A percentile compares a stretch with the other conserved stretches of the same genome.
These are phyloP conservation scores for Charina bottae DNA, from an alignment of 2,113 vertebrate species.

Conservation along the genomic window DNA sequence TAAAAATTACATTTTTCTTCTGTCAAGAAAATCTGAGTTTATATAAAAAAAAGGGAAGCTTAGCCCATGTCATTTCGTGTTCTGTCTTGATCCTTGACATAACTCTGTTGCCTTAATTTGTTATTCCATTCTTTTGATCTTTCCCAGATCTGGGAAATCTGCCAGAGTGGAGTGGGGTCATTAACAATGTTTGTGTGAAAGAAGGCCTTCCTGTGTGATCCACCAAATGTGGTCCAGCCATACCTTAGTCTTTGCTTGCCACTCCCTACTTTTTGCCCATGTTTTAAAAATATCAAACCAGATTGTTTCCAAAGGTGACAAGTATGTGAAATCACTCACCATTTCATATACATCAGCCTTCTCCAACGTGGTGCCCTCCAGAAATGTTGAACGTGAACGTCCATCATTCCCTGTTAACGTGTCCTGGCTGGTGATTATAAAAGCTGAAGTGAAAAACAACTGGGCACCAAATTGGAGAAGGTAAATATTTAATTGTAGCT, in stretches of 20 bases:
- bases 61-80: background rate
- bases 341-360: background rate
- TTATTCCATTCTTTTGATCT: slow-evolving; percentile 15
- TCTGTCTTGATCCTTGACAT: background rate
- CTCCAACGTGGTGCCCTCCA: background rate
- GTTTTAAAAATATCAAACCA: background rate
- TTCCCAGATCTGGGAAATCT: background rate
- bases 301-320: background rate
- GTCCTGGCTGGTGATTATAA: background rate
- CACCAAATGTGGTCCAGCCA: background rate
- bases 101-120: slow-evolving; percentile 12
- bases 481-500: background rate
- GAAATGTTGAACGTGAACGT: background rate
- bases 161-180: slow-evolving; percentile 5
- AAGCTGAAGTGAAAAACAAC: background rate
- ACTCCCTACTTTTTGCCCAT: background rate
- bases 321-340: background rate
- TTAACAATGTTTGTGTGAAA: background rate
- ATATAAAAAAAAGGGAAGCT: background rate
- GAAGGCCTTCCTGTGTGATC: background rate
- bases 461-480: background rate
- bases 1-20: background rate
- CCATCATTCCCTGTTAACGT: background rate
- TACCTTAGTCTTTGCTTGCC: background rate
- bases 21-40: background rate